Base-by-base conservation (phyloP, 2,113 vertebrate species). In the Cynoglossus semilaevis region DNA sequence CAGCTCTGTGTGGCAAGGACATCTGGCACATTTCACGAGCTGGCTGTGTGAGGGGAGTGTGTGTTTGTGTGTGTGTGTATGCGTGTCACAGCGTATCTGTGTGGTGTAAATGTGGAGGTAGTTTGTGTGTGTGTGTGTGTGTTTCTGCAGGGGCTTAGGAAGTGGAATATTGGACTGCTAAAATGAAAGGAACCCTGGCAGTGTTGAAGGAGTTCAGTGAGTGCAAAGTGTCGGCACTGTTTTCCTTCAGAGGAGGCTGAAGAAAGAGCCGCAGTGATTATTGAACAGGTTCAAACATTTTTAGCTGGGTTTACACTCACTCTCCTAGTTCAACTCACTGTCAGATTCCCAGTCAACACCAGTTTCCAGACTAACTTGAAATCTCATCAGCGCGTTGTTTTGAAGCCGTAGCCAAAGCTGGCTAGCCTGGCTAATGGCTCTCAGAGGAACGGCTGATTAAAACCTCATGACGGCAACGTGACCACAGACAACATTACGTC, bases 21-120 rank as follows among this genome's bases (percentile, higher is more conserved):
- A 87, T 81, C 83, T 88, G 85, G 82, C 75, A 83, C 68, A 59
- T 74, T 80, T 81, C 81, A 83, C 79, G 73, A 79, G 72, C 76
- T 49, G 58, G 47, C 70, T 69, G 60, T 83, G 77, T 79, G 69
- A 67, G 68, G 58, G 45, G 34, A 36, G 76, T 61, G 77, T 37
- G 55, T 43, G 76, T 61, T 75, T 37, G 55, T 43, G 66, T 22
- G 42, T 19, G 56, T 35, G 40, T 37, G 57, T 51, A 38, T 36
- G 56, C 53, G 60, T 34, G 57, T 13, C 22, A 29, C 42, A 19
- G 62, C 52, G 58, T 48, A 36, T 60, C 55, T 22, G 34, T 46
- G 45, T 34, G 18, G 62, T 67, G 54, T 55, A 66, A 57, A 47
- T 51, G 42, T 52, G 43, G 42, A 40, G 52, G 56, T 48, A 43